Evolutionary conservation across 2,888 invertebrate species (phyloP), one percentile per base, ranked within the genome.

Genomic region (Caenorhabditis panamensis): DNA sequence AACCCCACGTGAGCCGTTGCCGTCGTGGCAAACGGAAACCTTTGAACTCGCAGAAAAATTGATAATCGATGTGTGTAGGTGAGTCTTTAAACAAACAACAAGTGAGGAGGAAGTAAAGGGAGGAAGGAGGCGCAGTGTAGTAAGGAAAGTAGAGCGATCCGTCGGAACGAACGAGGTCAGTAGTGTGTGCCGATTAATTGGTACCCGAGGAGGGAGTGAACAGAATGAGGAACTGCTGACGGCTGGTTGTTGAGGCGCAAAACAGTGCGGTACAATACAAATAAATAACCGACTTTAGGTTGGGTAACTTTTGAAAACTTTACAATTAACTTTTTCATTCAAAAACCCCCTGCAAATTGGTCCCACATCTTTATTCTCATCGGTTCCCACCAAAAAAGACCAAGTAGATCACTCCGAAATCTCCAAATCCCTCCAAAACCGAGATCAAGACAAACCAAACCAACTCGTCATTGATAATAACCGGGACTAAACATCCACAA

Each of bases 51-150:
- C 18, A 47, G 18, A 9, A 41, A 47, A 47, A n/a, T 47, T 18
- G 47, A 47, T 18, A 18, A 69, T 69, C 69, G 69, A 37, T 69
- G 69, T 69, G 59, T 59, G 59, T 51, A 24, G 22, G 20, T 11
- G 68, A 47, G 47, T 69, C 68, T 47, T 22, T 51, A 47, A 69
- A 51, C 61, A 69, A 69, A 69, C 51, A 69, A 68, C 69, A 26
- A 69, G 31, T 31, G 31, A 31, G 31, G 5, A 61, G 49, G 47
- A 18, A 59, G 22, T 36, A 18, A 8, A 8, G 4, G 9, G 18
- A 36, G 31, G 5, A 0, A 24, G 13, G 69, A 59, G 59, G 59
- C 59, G 37, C 36, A 51, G 59, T 22, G 13, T 13, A 18, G 22
- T 22, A 36, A 68, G 28, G n/a, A 56, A 56, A 47, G 31, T 36